Evolutionary conservation across 2,888 invertebrate species (phyloP).

Genomic region (Abscondita cerata): DNA sequence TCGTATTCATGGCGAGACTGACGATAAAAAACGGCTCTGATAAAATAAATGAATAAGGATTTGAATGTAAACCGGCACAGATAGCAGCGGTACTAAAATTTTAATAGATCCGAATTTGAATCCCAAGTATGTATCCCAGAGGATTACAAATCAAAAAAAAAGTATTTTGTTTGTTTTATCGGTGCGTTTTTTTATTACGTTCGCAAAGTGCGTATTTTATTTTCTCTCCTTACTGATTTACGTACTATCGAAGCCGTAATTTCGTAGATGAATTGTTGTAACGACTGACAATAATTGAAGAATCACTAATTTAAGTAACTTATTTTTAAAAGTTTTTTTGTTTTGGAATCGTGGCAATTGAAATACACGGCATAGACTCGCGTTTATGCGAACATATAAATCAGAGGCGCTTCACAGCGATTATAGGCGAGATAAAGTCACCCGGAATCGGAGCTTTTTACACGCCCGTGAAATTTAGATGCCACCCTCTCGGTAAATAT

Average conservation of each 20-base stretch:
- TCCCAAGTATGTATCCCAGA: background rate
- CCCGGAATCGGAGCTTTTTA: slow-evolving; percentile 60
- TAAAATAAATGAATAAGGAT: slow-evolving; percentile 51
- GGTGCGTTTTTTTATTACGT: too few relatives aligned
- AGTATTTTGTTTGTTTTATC: too few relatives aligned
- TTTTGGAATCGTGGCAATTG: slow-evolving; percentile 35
- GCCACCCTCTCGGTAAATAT: slow-evolving; percentile 56
- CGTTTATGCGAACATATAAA: slow-evolving; percentile 61
- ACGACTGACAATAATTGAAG: too few relatives aligned
- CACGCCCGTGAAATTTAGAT: slow-evolving; percentile 60
- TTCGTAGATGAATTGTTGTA: too few relatives aligned
- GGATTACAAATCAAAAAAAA: background rate
- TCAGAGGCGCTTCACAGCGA: slow-evolving; percentile 61
- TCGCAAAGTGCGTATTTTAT: too few relatives aligned
- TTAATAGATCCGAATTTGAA: slow-evolving; percentile 20
- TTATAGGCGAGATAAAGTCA: slow-evolving; percentile 62
- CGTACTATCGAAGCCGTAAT: too few relatives aligned
- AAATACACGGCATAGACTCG: slow-evolving; percentile 37
- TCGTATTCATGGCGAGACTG: slow-evolving; percentile 48
- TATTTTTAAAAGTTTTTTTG: slow-evolving; percentile 18
- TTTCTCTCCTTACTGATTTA: too few relatives aligned
- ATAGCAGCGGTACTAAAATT: slow-evolving; percentile 38
- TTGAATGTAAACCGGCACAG: slow-evolving; percentile 45
- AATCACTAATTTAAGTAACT: too few relatives aligned
- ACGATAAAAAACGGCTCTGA: slow-evolving; percentile 48